These are phyloP conservation scores for Sturnira hondurensis DNA, from an alignment of 2,113 vertebrate genomes.

Conservation along the genomic window DNA sequence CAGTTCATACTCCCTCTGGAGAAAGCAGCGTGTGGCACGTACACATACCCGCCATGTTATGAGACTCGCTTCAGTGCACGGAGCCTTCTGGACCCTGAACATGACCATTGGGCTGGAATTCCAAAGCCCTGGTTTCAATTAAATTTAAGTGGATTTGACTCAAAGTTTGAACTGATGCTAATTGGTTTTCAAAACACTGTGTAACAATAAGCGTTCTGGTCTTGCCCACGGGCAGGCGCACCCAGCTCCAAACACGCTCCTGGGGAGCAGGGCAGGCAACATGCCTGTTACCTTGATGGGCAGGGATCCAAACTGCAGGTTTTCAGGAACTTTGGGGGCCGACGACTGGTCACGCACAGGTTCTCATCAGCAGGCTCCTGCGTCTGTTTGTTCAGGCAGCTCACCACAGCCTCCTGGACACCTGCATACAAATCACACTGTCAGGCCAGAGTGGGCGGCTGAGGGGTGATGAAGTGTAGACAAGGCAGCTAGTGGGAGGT, in stretches of 20 bases:
- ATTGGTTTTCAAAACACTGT: slow-evolving; percentile 66
- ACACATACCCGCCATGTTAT: background rate
- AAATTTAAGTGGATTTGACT: slow-evolving; percentile 69
- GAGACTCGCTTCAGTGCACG: background rate
- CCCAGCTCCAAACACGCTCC: background rate
- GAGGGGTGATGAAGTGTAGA: slow-evolving; percentile 9
- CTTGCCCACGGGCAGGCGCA: slow-evolving; percentile 21
- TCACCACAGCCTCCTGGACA: slow-evolving; percentile 93
- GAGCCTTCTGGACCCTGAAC: slow-evolving; percentile 37
- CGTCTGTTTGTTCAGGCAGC: slow-evolving; percentile 96
- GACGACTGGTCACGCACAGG: slow-evolving; percentile 85
- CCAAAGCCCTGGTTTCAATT: slow-evolving; percentile 72
- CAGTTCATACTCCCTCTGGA: background rate
- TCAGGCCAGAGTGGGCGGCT: slow-evolving; percentile 38
- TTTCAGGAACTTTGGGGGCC: slow-evolving; percentile 90
- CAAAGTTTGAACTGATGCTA: slow-evolving; percentile 62
- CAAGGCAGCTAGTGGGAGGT: background rate
- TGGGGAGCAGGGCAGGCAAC: background rate
- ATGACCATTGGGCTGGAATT: slow-evolving; percentile 47
- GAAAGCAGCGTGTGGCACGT: background rate
- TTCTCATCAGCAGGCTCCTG: slow-evolving; percentile 85
- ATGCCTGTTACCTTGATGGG: slow-evolving; percentile 88
- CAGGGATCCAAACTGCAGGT: slow-evolving; percentile 90
- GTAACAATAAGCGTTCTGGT: background rate
- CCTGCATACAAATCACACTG: slow-evolving; percentile 81